phyloP scores from a whole-genome alignment of 2,113 vertebrate genomes.

The Melospiza melodia region DNA sequence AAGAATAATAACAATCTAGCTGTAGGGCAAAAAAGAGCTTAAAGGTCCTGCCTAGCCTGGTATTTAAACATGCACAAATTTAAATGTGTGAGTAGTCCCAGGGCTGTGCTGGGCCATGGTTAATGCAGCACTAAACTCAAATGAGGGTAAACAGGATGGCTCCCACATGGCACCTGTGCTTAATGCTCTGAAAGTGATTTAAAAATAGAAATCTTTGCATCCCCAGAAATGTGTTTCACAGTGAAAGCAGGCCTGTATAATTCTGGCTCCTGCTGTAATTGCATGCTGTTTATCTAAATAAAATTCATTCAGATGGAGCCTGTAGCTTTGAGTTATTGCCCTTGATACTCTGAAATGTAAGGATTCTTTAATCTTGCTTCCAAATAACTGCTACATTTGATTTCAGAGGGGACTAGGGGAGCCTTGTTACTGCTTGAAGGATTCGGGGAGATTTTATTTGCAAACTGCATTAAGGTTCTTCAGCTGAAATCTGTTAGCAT shows the following conservation, averaged over 20 bases:
- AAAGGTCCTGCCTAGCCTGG: not conserved
- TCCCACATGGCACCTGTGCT: not conserved
- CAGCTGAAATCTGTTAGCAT: not conserved
- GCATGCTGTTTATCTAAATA: conserved; percentile 8
- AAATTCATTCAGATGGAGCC: conserved; percentile 11
- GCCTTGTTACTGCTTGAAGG: not conserved
- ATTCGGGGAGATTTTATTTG: not conserved
- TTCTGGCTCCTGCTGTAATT: conserved; percentile 3
- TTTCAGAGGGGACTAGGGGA: not conserved
- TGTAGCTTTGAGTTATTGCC: not conserved
- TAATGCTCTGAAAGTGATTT: conserved; percentile 9
- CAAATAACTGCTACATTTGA: not conserved
- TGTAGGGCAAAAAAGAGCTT: not conserved
- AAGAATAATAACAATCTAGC: not conserved
- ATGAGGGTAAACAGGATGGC: not conserved
- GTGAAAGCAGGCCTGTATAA: not conserved
- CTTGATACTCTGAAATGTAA: not conserved
- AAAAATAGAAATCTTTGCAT: conserved; percentile 18
- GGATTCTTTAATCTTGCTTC: not conserved
- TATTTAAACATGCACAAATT: not conserved
- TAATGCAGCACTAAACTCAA: not conserved
- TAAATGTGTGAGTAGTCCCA: not conserved
- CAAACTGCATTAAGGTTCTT: not conserved
- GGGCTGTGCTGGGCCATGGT: not conserved
- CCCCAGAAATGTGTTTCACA: not conserved